A percentile compares a stretch with the other conserved stretches of the same genome.
Conservation (phyloP, 2,888 invertebrate genomes). For the Nasonovia ribisnigri region DNA sequence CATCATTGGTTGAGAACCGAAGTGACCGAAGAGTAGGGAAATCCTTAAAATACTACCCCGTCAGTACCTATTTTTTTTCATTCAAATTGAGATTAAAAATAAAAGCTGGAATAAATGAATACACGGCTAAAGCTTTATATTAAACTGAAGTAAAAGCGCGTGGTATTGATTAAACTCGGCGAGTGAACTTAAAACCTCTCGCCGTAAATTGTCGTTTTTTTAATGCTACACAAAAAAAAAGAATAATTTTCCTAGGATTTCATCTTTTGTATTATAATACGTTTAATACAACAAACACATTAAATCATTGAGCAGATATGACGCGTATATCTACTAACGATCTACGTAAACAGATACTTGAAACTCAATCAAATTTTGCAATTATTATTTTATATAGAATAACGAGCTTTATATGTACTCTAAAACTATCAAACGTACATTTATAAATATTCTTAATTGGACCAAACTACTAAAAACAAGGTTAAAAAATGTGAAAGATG, state of each 20-base stretch:
- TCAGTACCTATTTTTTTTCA: background rate
- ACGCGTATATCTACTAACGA: background rate
- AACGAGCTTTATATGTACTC: background rate
- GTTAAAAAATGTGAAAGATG: background rate
- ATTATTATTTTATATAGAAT: background rate
- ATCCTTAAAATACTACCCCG: background rate
- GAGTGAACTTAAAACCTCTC: background rate
- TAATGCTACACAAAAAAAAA: background rate
- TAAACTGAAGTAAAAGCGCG: slow-evolving; percentile 2
- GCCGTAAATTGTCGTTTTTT: background rate
- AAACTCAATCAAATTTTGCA: background rate
- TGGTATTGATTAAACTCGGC: slow-evolving; percentile 24
- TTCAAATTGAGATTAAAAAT: slow-evolving; percentile 11
- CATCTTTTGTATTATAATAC: background rate
- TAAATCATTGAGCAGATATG: background rate
- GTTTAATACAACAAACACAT: background rate
- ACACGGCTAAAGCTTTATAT: slow-evolving; percentile 6
- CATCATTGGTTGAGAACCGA: background rate
- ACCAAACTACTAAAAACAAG: background rate
- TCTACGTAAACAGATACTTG: background rate
- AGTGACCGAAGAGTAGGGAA: background rate
- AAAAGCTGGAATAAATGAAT: slow-evolving; percentile 30
- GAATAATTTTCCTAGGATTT: slow-evolving; percentile 1
- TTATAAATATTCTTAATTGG: background rate
- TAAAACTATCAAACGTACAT: background rate